Conservation (phyloP, 2,888 invertebrate genomes). For the Acleris sparsana region DNA sequence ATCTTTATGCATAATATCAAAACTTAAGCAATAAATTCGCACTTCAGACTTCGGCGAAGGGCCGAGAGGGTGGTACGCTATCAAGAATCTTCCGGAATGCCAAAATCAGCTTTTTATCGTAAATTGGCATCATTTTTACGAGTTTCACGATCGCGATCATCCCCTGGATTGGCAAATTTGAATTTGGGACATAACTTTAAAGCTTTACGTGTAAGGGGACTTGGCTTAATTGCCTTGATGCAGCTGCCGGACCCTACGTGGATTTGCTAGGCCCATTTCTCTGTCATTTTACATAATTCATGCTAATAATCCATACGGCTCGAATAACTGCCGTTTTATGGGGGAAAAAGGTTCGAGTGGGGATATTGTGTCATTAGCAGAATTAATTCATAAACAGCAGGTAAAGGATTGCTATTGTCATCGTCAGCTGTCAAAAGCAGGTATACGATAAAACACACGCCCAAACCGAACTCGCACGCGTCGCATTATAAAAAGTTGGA, state of each 20-base stretch:
- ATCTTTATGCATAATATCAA: constrained; percentile 47
- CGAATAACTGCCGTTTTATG: not conserved
- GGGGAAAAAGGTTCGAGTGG: not conserved
- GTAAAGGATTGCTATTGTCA: not conserved
- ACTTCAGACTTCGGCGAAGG: constrained; percentile 40
- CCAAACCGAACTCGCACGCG: not conserved
- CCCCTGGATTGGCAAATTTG: constrained; percentile 46
- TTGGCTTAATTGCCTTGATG: constrained; percentile 45
- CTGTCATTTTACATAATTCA: constrained; percentile 17
- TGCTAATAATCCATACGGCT: constrained; percentile 1
- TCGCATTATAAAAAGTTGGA: not conserved
- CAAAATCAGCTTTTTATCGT: constrained; percentile 58
- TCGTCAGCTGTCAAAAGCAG: not conserved
- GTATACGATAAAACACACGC: too few species aligned
- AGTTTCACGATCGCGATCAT: constrained; percentile 45
- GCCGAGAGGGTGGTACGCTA: constrained; percentile 24
- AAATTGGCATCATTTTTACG: constrained; percentile 61
- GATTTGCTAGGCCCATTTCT: constrained; percentile 4
- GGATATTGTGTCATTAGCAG: constrained; percentile 1
- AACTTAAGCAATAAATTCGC: constrained; percentile 57
- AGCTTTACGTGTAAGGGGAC: constrained; percentile 36
- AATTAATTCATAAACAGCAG: not conserved
- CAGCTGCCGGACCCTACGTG: constrained; percentile 22
- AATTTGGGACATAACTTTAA: constrained; percentile 44
- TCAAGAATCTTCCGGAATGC: constrained; percentile 41